Base-by-base conservation (phyloP, 2,888 invertebrate species). In the Mesorhabditis spiculigera region DNA sequence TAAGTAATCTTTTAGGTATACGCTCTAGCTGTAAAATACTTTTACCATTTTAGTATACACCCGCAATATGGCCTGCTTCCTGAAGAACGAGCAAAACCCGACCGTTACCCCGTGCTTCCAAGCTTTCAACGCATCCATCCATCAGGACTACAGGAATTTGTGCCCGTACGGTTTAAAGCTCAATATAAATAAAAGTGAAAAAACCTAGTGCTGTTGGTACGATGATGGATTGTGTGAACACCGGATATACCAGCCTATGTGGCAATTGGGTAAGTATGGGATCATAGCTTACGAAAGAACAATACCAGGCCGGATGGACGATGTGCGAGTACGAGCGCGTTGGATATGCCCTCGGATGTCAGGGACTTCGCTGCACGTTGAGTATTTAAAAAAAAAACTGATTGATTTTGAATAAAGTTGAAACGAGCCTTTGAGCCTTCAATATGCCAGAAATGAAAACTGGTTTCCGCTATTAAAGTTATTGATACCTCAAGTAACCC, bases 301-400 rank as follows among this genome's bases (percentile, higher is more conserved):
- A 43, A 13, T 68, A 73, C 68, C 50, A 73, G 75, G 68, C 73
- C 42, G 78, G 77, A 43, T 78, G 78, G 78, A 72, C 75, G 70
- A 67, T 74, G 42, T 78, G 78, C 58, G 78, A 78, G 65, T 63
- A 72, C 58, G 77, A 76, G 63, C 70, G 78, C n/a, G 68, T 78
- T 58, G 78, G 77, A 58, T 78, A 73, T 67, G 78, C 77, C 44
- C 70, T 72, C 61, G 76, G 77, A 66, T 78, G 78, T 45, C 74
- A 72, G 43, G 70, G 71, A 43, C 61, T 78, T 5, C 64, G 69
- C 3, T 78, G 78, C 45, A 68, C 28, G 3, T 28, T 28, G 28
- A 28, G 28, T 28, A 28, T 28, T 28, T 28, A 28, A 28, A 28
- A 28, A 28, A 28, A 68, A 68, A 44, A 10, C 58, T n/a, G 58